Conservation (phyloP, 2,797 vertebrate species). For the Sebastes glaucus region DNA sequence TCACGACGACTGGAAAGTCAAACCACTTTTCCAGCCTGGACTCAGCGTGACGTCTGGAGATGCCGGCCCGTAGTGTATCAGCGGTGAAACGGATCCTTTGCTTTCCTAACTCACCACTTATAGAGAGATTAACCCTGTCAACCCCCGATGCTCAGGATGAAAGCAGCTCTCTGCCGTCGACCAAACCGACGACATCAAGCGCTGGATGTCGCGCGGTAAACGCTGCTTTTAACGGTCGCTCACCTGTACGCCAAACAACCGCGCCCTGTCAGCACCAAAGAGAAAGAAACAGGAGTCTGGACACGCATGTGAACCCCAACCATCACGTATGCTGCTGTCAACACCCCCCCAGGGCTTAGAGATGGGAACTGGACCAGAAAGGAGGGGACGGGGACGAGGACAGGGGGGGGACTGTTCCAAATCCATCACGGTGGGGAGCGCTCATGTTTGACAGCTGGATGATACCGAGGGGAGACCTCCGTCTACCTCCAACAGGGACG, state of each 20-base stretch:
- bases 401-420: conserved; percentile 20
- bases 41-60: no score
- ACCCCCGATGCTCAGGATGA: conserved; percentile 6
- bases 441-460: conserved; percentile 54
- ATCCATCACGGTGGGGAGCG: conserved; percentile 35
- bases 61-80: not conserved
- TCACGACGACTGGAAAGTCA: no score
- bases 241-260: not conserved
- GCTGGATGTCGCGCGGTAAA: no score
- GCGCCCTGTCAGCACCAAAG: not conserved
- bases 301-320: conserved; percentile 40
- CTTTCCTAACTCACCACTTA: conserved; percentile 17
- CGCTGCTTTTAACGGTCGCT: not conserved
- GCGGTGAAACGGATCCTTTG: not conserved
- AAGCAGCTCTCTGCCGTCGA: not conserved
- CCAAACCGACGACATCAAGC: no score
- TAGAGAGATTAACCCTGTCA: conserved; percentile 47
- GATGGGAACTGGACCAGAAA: conserved; percentile 74
- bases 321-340: conserved; percentile 64
- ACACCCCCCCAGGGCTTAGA: conserved; percentile 54
- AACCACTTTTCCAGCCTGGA: no score
- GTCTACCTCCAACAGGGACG: conserved; percentile 11
- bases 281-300: not conserved
- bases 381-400: not conserved
- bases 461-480: conserved; percentile 27